Evolutionary conservation across 2,797 vertebrate genomes (phyloP).

Genomic region (Podarcis lilfordi): DNA sequence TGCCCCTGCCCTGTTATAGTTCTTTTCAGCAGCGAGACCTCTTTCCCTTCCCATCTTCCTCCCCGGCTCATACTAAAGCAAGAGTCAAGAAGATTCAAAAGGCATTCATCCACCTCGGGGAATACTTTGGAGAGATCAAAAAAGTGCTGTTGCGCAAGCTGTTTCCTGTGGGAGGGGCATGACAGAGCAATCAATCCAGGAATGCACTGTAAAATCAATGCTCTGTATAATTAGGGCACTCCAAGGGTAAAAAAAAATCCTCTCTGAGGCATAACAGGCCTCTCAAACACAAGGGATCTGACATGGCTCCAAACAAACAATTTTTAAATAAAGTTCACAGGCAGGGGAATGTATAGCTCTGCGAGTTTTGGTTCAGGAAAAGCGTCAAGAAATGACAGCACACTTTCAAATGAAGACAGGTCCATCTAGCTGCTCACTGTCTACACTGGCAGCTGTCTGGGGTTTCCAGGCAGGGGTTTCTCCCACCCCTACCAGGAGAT

Average conservation of each 20-base stretch:
- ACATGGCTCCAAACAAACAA: slow-evolving; percentile 40
- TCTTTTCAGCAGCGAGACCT: slow-evolving; percentile 58
- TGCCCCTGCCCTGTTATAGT: slow-evolving; percentile 43
- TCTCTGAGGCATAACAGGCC: slow-evolving; percentile 71
- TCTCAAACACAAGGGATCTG: slow-evolving; percentile 68
- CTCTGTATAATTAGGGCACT: slow-evolving; percentile 95
- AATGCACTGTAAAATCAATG: slow-evolving; percentile 96
- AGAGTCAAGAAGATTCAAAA: slow-evolving; percentile 69
- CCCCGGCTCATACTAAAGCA: slow-evolving; percentile 41
- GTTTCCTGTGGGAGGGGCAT: slow-evolving; percentile 84
- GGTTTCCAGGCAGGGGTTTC: too few species aligned
- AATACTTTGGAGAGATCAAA: slow-evolving; percentile 78
- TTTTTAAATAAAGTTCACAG: slow-evolving; percentile 27
- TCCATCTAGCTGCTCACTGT: too few species aligned
- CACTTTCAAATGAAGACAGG: background rate
- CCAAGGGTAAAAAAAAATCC: slow-evolving; percentile 84
- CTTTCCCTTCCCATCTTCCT: slow-evolving; percentile 47
- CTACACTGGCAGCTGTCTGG: too few species aligned
- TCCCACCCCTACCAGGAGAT: too few species aligned
- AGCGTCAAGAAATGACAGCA: background rate
- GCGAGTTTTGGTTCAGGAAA: background rate
- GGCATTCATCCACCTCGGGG: slow-evolving; percentile 73
- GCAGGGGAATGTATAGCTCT: background rate
- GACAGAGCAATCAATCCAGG: slow-evolving; percentile 89
- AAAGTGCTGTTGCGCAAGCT: slow-evolving; percentile 75